Evolutionary conservation across 2,888 invertebrate genomes (phyloP), one percentile per base, ranked within the genome.

Genomic region (Eulithis testata): DNA sequence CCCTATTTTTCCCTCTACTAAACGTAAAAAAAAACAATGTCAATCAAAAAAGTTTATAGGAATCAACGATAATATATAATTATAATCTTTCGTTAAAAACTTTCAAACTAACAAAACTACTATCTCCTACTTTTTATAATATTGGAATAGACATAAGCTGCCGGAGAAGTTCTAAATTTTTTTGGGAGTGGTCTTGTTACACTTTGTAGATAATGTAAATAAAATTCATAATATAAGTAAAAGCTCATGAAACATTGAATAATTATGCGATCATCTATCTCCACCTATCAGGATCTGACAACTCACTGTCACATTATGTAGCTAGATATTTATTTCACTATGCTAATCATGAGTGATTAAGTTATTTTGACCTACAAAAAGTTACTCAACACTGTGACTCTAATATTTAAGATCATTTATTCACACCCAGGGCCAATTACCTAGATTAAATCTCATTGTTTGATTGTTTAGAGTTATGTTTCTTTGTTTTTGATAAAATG

Each of bases 351-450:
- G 40, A 52, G 43, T 56, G 60, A 66, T 55, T 56, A 59, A 59
- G 50, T 59, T 66, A 49, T 60, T 12, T 7, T 63, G 66, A 57
- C 66, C 66, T 63, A 60, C 49, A 63, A 60, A 60, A 67, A 11
- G 60, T 66, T 63, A 36, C 66, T 43, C 57, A 66, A 66, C 56
- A 47, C 37, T 37, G 31, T 55, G 50, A 55, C 60, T 50, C 21
- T 11, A 54, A 51, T n/a, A 60, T 47, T 58, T 51, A 37, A 47
- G 51, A 60, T 47, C 52, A 56, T 66, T 49, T 11, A 60, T 67
- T 58, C 45, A 63, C 40, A 47, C 40, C 47, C 60, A 50, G 37
- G 53, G 60, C 37, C 54, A 57, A 63, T 40, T 31, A 31, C 31
- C 6, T 31, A 31, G 31, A 31, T 53, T 44, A 40, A 40, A 53